Percentiles rank a stretch among this genome's conserved stretches.
Conservation (phyloP, 2,113 vertebrate species). For the Grammomys surdaster region DNA sequence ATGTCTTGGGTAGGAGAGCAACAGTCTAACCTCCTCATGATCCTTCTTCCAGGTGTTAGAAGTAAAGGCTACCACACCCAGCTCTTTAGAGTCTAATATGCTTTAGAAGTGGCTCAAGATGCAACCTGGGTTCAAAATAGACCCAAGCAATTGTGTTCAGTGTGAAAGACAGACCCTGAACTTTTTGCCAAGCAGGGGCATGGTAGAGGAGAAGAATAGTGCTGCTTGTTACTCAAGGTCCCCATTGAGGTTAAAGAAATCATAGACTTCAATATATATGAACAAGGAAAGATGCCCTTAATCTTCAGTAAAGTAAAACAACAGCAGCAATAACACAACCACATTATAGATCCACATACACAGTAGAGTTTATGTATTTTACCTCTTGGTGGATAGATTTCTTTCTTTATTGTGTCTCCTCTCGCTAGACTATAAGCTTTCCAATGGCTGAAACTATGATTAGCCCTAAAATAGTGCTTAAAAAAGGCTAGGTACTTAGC, state of each 20-base stretch:
- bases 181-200: not conserved
- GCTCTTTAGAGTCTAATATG: not conserved
- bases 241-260: constrained; percentile 8
- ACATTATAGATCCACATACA: not conserved
- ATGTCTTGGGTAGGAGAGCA: not conserved
- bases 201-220: not conserved
- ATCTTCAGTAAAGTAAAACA: not conserved
- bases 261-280: not conserved
- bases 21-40: not conserved
- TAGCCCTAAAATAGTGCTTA: not conserved
- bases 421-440: not conserved
- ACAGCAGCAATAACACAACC: too few relatives aligned
- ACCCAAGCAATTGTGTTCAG: not conserved
- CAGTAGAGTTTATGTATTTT: not conserved
- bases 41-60: too few relatives aligned
- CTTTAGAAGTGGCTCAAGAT: not conserved
- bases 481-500: not conserved
- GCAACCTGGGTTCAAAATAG: not conserved
- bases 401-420: not conserved
- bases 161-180: not conserved
- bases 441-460: not conserved
- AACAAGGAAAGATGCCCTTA: not conserved
- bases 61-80: too few relatives aligned
- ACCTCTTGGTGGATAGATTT: not conserved
- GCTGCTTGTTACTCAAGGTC: not conserved